Evolutionary conservation across 2,888 invertebrate species (phyloP).

Genomic region (Ichneumon xanthorius): DNA sequence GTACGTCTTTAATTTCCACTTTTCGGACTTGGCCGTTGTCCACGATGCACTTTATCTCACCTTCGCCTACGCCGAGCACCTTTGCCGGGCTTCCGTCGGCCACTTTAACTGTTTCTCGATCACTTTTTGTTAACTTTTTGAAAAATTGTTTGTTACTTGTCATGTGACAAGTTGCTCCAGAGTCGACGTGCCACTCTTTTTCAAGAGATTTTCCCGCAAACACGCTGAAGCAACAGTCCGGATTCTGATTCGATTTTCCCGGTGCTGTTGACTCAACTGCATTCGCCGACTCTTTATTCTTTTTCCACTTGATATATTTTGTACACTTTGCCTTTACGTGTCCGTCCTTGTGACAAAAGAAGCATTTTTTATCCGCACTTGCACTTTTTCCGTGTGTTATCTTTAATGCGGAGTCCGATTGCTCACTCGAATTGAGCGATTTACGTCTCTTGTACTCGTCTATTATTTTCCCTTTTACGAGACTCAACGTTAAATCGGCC

Average conservation of each 20-base stretch:
- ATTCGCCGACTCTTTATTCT: slow-evolving; percentile 39
- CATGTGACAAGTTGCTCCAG: slow-evolving; percentile 70
- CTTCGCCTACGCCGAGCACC: slow-evolving; percentile 61
- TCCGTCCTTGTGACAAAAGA: slow-evolving; percentile 62
- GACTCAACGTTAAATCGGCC: slow-evolving; percentile 64
- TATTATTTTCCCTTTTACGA: slow-evolving; percentile 69
- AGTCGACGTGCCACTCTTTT: slow-evolving; percentile 63
- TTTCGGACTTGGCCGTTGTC: slow-evolving; percentile 16
- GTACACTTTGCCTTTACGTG: slow-evolving; percentile 57
- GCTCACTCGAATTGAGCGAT: background rate
- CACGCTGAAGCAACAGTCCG: slow-evolving; percentile 5
- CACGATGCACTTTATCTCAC: slow-evolving; percentile 41
- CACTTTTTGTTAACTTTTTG: slow-evolving; percentile 9
- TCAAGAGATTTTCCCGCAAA: background rate
- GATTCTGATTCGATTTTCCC: background rate
- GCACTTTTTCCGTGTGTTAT: background rate
- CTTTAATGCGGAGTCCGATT: slow-evolving; percentile 34
- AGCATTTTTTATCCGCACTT: slow-evolving; percentile 23
- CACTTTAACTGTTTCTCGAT: slow-evolving; percentile 39
- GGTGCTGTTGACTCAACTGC: background rate
- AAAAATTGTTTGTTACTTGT: slow-evolving; percentile 63
- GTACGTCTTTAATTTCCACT: slow-evolving; percentile 58
- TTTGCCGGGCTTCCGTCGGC: slow-evolving; percentile 55
- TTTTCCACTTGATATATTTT: slow-evolving; percentile 59
- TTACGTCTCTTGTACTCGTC: slow-evolving; percentile 68